phyloP scores from a whole-genome alignment of 2,888 invertebrate species.

The Pseudococcus longispinus region DNA sequence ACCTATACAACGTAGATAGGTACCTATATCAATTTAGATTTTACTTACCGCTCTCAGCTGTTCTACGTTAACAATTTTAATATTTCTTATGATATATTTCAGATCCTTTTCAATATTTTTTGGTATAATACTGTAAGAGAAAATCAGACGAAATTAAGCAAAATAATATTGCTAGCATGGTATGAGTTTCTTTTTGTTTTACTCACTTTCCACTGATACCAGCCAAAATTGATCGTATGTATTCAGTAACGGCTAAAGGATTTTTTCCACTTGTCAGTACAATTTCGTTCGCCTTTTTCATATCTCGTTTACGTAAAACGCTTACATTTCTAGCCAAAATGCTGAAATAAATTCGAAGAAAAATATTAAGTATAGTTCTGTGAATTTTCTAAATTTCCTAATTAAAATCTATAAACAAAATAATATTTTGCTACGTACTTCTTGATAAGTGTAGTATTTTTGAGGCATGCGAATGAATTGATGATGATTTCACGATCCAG shows the following conservation, averaged over 20 bases:
- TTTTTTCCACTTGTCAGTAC: constrained; percentile 4
- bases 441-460: not conserved
- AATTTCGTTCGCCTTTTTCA: constrained; percentile 12
- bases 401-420: not conserved
- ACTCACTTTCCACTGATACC: not conserved
- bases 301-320: constrained; percentile 9
- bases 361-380: not conserved
- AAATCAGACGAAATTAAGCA: not conserved
- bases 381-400: not conserved
- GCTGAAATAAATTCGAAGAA: not conserved
- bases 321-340: not conserved
- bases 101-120: not conserved
- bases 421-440: not conserved
- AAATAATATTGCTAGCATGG: no score
- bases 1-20: not conserved
- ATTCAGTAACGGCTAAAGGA: constrained; percentile 15
- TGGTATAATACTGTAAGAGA: not conserved
- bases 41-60: not conserved
- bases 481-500: constrained; percentile 8
- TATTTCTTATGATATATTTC: not conserved
- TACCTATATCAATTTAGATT: not conserved
- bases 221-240: not conserved
- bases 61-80: constrained; percentile 3
- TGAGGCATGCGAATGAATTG: not conserved
- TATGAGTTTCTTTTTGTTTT: no score